These are phyloP conservation scores for Micronisus gabar DNA, from an alignment of 2,113 vertebrate genomes.

Conservation along the genomic window DNA sequence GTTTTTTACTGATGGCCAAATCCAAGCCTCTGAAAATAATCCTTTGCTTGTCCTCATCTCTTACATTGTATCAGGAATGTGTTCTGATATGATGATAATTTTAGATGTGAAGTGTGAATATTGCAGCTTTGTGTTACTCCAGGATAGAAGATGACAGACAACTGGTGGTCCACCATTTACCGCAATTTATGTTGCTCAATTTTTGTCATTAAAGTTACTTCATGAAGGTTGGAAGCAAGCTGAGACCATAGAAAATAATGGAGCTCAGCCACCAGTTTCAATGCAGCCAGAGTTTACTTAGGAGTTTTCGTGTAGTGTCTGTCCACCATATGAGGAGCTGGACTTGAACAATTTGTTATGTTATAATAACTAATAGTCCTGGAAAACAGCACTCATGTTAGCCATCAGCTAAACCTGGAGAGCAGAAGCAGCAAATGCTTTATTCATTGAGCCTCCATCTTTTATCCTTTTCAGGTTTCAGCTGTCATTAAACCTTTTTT, in stretches of 20 bases:
- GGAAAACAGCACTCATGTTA: neutral
- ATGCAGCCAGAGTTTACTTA: neutral
- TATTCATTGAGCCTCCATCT: neutral
- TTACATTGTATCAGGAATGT: neutral
- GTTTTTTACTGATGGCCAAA: conserved; percentile 28
- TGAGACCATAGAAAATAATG: neutral
- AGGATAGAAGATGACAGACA: neutral
- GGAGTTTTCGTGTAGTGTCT: neutral
- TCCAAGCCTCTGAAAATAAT: conserved; percentile 21
- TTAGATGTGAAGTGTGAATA: neutral
- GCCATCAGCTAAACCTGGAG: neutral
- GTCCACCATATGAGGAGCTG: neutral
- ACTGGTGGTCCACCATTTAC: neutral
- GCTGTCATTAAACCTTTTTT: conserved; percentile 51
- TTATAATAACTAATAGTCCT: neutral
- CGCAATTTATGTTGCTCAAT: neutral
- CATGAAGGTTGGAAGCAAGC: neutral
- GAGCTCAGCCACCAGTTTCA: neutral
- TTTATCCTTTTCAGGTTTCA: conserved; percentile 36
- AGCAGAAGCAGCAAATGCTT: neutral
- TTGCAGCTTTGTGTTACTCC: neutral
- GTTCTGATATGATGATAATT: neutral
- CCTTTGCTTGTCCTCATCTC: neutral
- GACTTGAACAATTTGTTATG: neutral
- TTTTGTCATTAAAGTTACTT: neutral